A percentile compares a stretch with the other conserved stretches of the same genome.
These are phyloP conservation scores for Eulacestoma nigropectus DNA, from an alignment of 2,113 vertebrate species.

Conservation along the genomic window DNA sequence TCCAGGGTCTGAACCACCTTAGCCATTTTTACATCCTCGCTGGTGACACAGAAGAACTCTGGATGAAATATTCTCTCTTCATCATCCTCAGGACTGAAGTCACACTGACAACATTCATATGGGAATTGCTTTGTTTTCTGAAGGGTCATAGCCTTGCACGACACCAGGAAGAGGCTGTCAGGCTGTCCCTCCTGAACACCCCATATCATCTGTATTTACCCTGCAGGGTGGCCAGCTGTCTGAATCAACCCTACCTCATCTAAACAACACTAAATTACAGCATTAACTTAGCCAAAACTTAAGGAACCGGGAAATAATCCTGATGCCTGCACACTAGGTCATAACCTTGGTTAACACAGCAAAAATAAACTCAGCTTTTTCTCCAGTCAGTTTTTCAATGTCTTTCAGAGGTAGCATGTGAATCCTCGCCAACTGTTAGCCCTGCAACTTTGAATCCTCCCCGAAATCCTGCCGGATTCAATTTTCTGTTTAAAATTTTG, in stretches of 20 bases:
- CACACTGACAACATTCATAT: background rate
- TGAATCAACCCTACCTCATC: background rate
- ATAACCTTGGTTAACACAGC: background rate
- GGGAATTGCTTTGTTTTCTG: background rate
- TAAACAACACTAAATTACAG: constrained; percentile 5
- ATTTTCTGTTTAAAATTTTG: constrained; percentile 10
- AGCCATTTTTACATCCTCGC: background rate
- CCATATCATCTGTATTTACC: background rate
- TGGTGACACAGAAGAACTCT: background rate
- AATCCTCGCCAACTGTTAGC: background rate
- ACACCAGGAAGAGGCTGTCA: background rate
- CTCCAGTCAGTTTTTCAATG: background rate
- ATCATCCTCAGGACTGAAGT: background rate
- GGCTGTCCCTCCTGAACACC: background rate
- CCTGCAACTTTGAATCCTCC: background rate
- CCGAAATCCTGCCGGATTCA: background rate
- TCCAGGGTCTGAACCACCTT: background rate
- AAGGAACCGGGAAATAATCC: background rate
- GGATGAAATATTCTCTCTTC: background rate
- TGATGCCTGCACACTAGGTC: background rate
- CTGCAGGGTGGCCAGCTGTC: background rate
- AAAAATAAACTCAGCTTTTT: constrained; percentile 15
- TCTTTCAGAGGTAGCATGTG: background rate
- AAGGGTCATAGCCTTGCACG: background rate
- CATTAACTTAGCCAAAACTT: background rate